Base-by-base conservation (phyloP, 2,888 invertebrate genomes). In the Scelioninae gen. 2 region DNA sequence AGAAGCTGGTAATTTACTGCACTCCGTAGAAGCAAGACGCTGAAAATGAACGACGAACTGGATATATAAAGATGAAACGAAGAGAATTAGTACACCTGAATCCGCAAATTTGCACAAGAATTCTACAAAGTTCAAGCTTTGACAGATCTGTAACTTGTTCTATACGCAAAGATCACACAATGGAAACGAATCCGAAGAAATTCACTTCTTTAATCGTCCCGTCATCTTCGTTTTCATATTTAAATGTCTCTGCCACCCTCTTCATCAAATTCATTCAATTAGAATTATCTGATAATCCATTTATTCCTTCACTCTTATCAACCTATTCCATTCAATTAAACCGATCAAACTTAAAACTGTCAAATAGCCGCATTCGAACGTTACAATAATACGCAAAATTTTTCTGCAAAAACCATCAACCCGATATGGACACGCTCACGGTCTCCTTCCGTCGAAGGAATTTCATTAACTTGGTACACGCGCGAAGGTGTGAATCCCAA, bases 91-190 rank as follows among this genome's bases (percentile, higher is more conserved):
- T 31, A 22, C 55, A 55, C 53, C 61, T 53, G 58, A 58, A 65
- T 60, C 58, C 28, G 79, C 78, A 80, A 81, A 82, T 83, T 82
- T 83, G 82, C 81, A 80, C 78, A 79, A 78, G 79, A 82, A 82
- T 79, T 81, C 76, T 76, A 79, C 79, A 78, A 81, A 79, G 77
- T 77, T n/a, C 78, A 13, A 45, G 60, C 58, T 68, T 52, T 60
- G 43, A 60, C 4, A 13, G 11, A 22, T 58, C n/a, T n/a, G n/a
- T n/a, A n/a, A n/a, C n/a, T n/a, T n/a, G n/a, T n/a, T n/a, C n/a
- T n/a, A n/a, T n/a, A n/a, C n/a, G n/a, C n/a, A n/a, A n/a, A n/a
- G n/a, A n/a, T n/a, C n/a, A n/a, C n/a, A n/a, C n/a, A n/a, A n/a
- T 61, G 48, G 48, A 61, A 70, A 65, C 46, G 58, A 73, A 16